Evolutionary conservation across 2,113 vertebrate species (phyloP), one percentile per base, ranked within the genome.

Genomic region (Pollachius pollachius): DNA sequence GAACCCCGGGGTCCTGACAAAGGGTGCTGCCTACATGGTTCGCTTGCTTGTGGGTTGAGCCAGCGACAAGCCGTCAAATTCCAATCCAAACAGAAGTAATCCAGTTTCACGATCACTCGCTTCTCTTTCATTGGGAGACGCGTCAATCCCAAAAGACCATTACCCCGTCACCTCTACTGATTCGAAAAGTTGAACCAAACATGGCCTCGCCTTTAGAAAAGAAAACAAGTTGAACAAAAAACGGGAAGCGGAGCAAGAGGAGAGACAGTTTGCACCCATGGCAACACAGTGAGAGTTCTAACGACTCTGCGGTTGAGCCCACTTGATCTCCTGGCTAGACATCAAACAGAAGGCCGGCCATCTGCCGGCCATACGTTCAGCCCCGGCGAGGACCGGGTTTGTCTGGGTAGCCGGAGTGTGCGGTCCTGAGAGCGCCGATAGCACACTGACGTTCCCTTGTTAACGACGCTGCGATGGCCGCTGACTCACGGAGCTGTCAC

Each of bases 361-460:
- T 69, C 62, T 77, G 71, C 69, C 65, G 41, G 30, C 19, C 65
- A 62, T 72, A 74, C 12, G 5, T 56, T 56, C 67, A 34, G 73
- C 61, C 69, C 72, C 76, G 82, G 57, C 80, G 64, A 68, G 25
- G 75, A 71, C 72, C 65, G 19, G 72, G 64, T 83, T 76, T 0
- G 58, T 67, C 81, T 77, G 23, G 64, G n/a, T 69, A 64, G 82
- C 16, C 77, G 18, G 78, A 74, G 68, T 71, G 48, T 71, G 19
- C 17, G 23, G 60, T 25, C 68, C 15, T 41, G 1, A 17, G 21
- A 62, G 52, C 57, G 9, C 34, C 34, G 64, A 48, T 54, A 48
- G 11, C 70, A 56, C 19, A 41, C 72, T 62, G 19, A 61, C 41
- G 52, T 62, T 67, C 64, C 8, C 13, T 13, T 68, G 56, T 69